These are phyloP conservation scores for Scalopus aquaticus DNA, from an alignment of 2,113 vertebrate genomes.

Conservation along the genomic window DNA sequence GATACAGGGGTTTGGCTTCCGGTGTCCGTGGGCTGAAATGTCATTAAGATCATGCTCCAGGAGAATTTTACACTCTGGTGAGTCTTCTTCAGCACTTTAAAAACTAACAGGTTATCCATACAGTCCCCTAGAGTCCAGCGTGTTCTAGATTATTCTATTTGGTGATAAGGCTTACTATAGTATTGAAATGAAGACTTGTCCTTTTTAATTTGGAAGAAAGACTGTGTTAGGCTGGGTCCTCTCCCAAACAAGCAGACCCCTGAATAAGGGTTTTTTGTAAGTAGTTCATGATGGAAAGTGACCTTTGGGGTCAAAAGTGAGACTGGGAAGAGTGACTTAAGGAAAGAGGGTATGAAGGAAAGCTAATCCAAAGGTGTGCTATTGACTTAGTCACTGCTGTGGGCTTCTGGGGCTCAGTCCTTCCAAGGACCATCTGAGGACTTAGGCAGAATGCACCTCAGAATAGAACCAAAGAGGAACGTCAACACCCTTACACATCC, in stretches of 20 bases:
- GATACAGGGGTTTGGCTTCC: background rate
- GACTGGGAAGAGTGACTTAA: background rate
- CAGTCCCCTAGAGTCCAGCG: background rate
- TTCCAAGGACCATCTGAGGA: background rate
- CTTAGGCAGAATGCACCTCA: background rate
- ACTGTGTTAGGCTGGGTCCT: background rate
- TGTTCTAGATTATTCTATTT: slow-evolving; percentile 38
- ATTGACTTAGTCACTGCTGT: background rate
- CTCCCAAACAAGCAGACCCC: background rate
- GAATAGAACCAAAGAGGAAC: background rate
- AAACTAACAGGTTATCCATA: background rate
- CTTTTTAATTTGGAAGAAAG: background rate
- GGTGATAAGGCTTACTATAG: background rate
- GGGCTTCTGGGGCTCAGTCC: background rate
- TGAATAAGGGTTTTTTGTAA: background rate
- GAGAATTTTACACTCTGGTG: slow-evolving; percentile 18
- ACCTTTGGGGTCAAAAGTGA: background rate
- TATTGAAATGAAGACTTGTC: background rate
- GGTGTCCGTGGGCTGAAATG: slow-evolving; percentile 23
- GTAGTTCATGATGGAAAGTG: background rate
- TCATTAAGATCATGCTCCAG: background rate
- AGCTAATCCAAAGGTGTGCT: background rate
- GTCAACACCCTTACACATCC: background rate
- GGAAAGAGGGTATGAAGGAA: background rate
- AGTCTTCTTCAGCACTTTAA: background rate